Evolutionary conservation across 2,888 invertebrate genomes (phyloP), one percentile per base, ranked within the genome.

Genomic region (Oegoconia quadripuncta): DNA sequence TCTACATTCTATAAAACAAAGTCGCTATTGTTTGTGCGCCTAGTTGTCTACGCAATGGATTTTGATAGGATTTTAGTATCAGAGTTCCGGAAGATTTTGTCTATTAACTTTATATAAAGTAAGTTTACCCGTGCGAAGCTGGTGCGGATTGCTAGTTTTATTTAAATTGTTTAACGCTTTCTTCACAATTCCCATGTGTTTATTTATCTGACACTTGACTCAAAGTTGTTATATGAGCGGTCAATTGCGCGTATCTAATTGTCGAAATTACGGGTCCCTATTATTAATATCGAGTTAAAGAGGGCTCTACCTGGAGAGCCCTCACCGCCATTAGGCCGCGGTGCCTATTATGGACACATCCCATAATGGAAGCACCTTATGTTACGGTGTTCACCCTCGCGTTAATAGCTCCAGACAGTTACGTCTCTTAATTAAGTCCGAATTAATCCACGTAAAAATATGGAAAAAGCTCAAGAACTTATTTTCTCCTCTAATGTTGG

Each of bases 211-310:
- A 38, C 32, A 26, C 22, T 26, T 14, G 17, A 23, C 27, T n/a
- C 18, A 5, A 34, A 27, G 32, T 25, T 14, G 18, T 40, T 32
- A 34, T 37, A 41, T 32, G 35, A 33, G 39, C 43, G 41, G 41
- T 44, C 41, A 49, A 51, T 46, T 46, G 44, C 42, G 44, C 22
- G 29, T 39, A 20, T 42, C 42, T 48, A 44, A 44, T 48, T 37
- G 34, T 44, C 34, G 39, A 47, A 46, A 50, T 59, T 56, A 62
- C 62, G 62, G 60, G 64, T 58, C 52, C 55, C 59, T 59, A 67
- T 68, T 68, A 70, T 69, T 74, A 73, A 71, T 72, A 72, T 67
- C 55, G 57, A 69, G 64, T 69, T 71, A 68, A 70, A 68, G 64
- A 64, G 66, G 63, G 58, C 61, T 67, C 59, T 70, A 68, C 69